Evolutionary conservation across 1,140 invertebrate genomes (phyloP), one percentile per base, ranked within the genome.

Genomic region (Drosophila equinoxialis): DNA sequence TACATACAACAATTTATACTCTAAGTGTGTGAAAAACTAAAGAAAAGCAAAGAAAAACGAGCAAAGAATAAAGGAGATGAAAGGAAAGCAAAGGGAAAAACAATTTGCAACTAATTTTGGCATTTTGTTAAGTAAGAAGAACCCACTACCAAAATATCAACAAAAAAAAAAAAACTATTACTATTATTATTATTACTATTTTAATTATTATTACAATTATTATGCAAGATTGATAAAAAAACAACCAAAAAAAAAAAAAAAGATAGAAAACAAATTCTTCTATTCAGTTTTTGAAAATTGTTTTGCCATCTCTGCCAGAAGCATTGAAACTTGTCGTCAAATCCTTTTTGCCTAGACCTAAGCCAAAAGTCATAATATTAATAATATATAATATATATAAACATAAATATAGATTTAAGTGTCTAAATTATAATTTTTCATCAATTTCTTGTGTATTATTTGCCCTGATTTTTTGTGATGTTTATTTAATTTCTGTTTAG

Each of bases 351-450:
- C 65, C 57, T 87, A 83, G 76, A 20, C 66, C 77, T 87, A 89
- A 87, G 83, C 84, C 81, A 78, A 59, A 75, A 87, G 84, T 89
- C 84, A 87, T 87, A 89, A 78, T 87, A 68, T 82, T 79, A 82
- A 74, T 75, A 45, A 57, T 75, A 39, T 41, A 71, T 60, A 62
- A 68, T 70, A 71, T 63, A 54, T 62, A 71, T 63, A 54, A 62
- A 77, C 65, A 67, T 39, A 61, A 70, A 70, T 67, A 75, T 78
- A 65, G 33, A 48, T 69, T 65, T 71, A 65, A 51, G 59, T 41
- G 20, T 62, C 58, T 42, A 42, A 54, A 65, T 23, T 69, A 48
- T 62, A 41, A 62, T 63, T 48, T 69, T 70, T 78, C 70, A 60
- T 66, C 70, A 30, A 30, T 6, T 55, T 51, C 2, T 23, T 51